Conservation (phyloP, 2,888 invertebrate genomes). For the Idaea aversata region DNA sequence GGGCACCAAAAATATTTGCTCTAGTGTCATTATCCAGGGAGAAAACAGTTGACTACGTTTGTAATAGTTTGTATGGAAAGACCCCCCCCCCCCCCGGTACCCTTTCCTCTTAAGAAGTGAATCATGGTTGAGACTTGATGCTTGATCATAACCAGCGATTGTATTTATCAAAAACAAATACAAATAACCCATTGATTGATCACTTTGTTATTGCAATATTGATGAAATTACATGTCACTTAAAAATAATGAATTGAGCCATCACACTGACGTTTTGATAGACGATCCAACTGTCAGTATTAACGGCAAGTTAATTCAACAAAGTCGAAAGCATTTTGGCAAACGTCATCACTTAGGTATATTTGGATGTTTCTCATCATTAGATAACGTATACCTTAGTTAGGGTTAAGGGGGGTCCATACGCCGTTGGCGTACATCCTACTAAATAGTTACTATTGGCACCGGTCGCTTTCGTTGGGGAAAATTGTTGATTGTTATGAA, state of each 20-base stretch:
- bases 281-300: background rate
- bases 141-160: background rate
- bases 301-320: background rate
- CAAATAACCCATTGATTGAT: background rate
- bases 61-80: no score
- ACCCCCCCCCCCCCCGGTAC: no score
- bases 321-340: background rate
- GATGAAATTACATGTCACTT: background rate
- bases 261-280: background rate
- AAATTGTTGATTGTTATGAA: no score
- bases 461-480: no score
- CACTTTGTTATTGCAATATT: background rate
- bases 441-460: no score
- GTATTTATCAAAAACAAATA: background rate
- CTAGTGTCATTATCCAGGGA: no score
- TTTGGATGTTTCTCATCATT: slow-evolving; percentile 27
- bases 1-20: no score
- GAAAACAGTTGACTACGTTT: no score
- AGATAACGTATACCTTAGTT: background rate
- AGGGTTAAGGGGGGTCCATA: no score
- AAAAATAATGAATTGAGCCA: background rate
- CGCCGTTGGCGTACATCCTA: no score
- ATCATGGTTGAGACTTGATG: no score
- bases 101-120: no score
- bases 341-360: slow-evolving; percentile 13